These are phyloP conservation scores for Drosophila diplacantha DNA, from an alignment of 2,888 invertebrate genomes.

Conservation along the genomic window DNA sequence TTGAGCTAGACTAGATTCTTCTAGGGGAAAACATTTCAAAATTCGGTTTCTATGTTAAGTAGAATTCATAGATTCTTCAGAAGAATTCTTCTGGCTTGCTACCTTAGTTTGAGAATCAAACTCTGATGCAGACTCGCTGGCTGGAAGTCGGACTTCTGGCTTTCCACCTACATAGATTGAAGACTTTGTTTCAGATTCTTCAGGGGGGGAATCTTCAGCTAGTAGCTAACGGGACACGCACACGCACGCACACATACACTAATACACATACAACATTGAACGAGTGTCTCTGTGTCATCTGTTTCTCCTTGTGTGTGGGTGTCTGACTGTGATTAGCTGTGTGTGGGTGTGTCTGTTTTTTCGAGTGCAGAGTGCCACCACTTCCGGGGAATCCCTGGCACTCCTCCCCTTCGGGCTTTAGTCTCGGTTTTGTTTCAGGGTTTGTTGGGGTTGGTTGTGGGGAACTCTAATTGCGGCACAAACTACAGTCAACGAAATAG, in stretches of 20 bases:
- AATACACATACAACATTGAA: constrained; percentile 69
- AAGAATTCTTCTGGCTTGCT: background rate
- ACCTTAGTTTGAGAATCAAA: background rate
- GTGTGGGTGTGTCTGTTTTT: constrained; percentile 8
- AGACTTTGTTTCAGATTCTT: background rate
- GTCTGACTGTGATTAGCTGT: constrained; percentile 9
- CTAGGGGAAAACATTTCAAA: background rate
- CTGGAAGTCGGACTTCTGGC: background rate
- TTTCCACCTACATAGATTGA: background rate
- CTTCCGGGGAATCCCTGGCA: constrained; percentile 6
- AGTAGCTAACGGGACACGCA: constrained; percentile 33
- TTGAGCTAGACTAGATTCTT: background rate
- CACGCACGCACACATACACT: constrained; percentile 56
- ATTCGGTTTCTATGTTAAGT: too few relatives aligned
- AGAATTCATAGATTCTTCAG: background rate
- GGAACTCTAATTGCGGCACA: constrained; percentile 67
- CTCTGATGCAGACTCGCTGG: background rate
- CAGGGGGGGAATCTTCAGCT: constrained; percentile 2
- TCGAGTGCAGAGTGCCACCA: constrained; percentile 3
- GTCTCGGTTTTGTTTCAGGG: constrained; percentile 7
- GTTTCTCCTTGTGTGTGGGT: constrained; percentile 19
- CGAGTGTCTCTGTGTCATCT: constrained; percentile 39
- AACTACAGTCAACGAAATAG: constrained; percentile 77
- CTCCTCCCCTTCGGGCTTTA: constrained; percentile 22
- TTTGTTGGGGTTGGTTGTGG: background rate